Conservation (phyloP, 2,888 invertebrate species). For the Drymonia ruficornis region DNA sequence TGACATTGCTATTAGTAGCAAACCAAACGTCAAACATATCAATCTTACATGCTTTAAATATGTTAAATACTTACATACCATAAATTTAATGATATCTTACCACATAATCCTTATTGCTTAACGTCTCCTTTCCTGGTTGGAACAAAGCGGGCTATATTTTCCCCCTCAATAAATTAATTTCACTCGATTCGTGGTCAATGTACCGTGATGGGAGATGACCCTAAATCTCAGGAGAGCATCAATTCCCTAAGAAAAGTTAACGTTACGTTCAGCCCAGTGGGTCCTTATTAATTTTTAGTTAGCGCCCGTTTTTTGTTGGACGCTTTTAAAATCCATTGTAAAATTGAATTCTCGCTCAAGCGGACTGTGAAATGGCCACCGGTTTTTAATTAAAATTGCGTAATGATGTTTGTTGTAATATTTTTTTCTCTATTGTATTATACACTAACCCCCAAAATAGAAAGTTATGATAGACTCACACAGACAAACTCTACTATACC, state of each 20-base stretch:
- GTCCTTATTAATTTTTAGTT: conserved; percentile 37
- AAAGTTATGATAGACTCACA: no score
- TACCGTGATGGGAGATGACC: conserved; percentile 54
- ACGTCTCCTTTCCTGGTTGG: conserved; percentile 13
- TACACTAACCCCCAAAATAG: no score
- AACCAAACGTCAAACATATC: no score
- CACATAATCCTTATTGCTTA: neutral
- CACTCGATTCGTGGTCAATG: conserved; percentile 44
- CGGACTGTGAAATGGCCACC: no score
- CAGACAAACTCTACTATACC: no score
- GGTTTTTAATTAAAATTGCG: neutral
- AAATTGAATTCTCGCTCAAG: no score
- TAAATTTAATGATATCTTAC: neutral
- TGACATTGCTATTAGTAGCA: no score
- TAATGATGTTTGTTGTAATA: neutral
- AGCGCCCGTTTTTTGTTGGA: conserved; percentile 13
- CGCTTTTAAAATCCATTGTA: neutral
- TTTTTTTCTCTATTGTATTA: neutral
- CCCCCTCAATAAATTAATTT: conserved; percentile 54
- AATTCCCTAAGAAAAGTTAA: conserved; percentile 41
- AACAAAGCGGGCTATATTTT: conserved; percentile 45
- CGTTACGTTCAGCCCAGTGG: conserved; percentile 43
- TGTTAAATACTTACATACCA: no score
- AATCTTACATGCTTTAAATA: no score
- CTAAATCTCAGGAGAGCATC: conserved; percentile 50